Base-by-base conservation (phyloP, 2,888 invertebrate species). In the Nowickia ferox region DNA sequence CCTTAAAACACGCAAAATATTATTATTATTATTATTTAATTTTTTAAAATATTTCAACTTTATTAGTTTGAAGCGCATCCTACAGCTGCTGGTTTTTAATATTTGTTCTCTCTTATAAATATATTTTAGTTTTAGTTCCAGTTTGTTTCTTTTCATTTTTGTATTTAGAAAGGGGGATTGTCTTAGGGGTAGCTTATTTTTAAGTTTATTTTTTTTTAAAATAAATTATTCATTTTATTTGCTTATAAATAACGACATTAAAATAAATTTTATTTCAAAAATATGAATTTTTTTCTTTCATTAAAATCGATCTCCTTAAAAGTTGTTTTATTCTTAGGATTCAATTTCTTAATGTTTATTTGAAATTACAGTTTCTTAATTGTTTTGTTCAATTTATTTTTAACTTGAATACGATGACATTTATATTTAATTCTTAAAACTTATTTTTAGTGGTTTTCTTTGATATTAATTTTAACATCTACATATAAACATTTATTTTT, bases 331-430 rank as follows among this genome's bases (percentile, higher is more conserved):
- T 75, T 75, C 42, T 65, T 48, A 87, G 87, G 87, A 71, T 74
- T 86, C 59, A 80, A 88, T 88, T 87, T 63, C 57, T 77, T 87
- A 83, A 84, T 53, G 88, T 91, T 90, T 89, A 89, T 91, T 66
- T 93, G 93, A 92, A 92, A 92, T 92, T 92, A 92, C 92, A 93
- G 92, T 92, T 92, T 92, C 92, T 92, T 90, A 89, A 89, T 89
- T 87, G 88, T 90, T 88, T 88, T 89, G 77, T 80, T 86, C 85
- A 15, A 72, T 80, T 77, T 68, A 46, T 55, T 46, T 55, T 63
- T 42, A 38, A 17, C 48, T 84, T 84, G 79, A 72, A 80, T 84
- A 77, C 42, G 22, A 71, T 46, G 19, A 53, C 53, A 53, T 53
- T 17, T 17, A 71, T 48, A 81, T 69, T 75, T 71, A 17, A 78